Conservation (phyloP, 2,797 vertebrate species). For the Rallus crepitans region DNA sequence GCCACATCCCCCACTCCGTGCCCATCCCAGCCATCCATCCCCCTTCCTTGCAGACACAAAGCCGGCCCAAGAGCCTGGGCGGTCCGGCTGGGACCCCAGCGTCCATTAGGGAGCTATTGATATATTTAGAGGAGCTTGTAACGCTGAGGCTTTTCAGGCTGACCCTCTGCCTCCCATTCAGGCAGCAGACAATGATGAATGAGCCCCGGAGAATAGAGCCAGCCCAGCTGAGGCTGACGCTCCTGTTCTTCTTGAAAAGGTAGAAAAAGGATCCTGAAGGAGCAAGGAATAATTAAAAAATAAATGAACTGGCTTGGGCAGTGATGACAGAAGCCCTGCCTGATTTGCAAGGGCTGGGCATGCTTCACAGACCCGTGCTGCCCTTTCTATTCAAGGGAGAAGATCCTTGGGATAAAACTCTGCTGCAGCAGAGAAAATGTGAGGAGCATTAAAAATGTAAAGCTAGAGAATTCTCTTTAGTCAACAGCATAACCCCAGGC, state of each 20-base stretch:
- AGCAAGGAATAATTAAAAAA: conserved; percentile 64
- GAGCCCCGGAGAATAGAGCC: conserved; percentile 48
- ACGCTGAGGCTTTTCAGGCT: conserved; percentile 62
- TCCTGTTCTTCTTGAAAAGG: conserved; percentile 57
- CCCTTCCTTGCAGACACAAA: not conserved
- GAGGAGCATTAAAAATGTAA: conserved; percentile 70
- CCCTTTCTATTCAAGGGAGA: conserved; percentile 58
- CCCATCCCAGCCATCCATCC: rapidly evolving
- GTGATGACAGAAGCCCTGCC: conserved; percentile 26
- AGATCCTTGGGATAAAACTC: conserved; percentile 49
- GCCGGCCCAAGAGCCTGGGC: not conserved
- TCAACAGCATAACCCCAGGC: conserved; percentile 52
- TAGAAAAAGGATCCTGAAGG: conserved; percentile 46
- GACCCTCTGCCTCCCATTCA: conserved; percentile 73
- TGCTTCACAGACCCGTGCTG: conserved; percentile 32
- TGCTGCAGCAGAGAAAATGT: conserved; percentile 25
- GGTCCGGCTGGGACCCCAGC: conserved; percentile 47
- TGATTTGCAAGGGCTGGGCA: conserved; percentile 64
- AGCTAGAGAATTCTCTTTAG: conserved; percentile 70
- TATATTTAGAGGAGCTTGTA: conserved; percentile 50
- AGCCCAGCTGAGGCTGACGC: conserved; percentile 59
- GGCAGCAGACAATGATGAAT: conserved; percentile 69
- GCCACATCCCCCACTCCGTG: not conserved
- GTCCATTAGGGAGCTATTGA: conserved; percentile 52
- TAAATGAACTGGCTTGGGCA: conserved; percentile 34